Conservation (phyloP, 2,797 vertebrate species). For the Coendou prehensilis region DNA sequence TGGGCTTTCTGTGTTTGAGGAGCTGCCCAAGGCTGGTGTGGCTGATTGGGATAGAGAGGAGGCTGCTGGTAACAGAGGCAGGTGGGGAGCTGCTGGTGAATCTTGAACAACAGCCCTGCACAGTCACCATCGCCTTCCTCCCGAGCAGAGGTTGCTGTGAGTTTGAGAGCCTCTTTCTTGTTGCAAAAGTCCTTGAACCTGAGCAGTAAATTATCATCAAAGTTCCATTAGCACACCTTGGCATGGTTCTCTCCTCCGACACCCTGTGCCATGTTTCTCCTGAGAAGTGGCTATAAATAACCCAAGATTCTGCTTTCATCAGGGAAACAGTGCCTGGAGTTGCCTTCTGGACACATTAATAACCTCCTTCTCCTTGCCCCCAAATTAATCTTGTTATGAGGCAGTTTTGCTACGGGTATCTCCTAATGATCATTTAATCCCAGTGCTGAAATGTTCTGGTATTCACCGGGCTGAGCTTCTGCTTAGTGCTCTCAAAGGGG, state of each 20-base stretch:
- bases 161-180: constrained; percentile 34
- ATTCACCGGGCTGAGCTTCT: not conserved
- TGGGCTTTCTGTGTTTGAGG: not conserved
- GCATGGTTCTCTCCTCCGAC: constrained; percentile 19
- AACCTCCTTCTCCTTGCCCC: constrained; percentile 44
- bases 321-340: constrained; percentile 57
- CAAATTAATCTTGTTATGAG: constrained; percentile 73
- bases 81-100: too few relatives aligned
- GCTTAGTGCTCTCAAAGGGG: not conserved
- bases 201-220: constrained; percentile 80
- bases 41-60: not conserved
- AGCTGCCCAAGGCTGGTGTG: not conserved
- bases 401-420: not conserved
- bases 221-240: constrained; percentile 74
- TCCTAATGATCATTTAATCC: constrained; percentile 61
- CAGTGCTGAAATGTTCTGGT: not conserved
- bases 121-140: not conserved
- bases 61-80: not conserved
- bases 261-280: constrained; percentile 62
- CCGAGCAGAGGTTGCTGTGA: constrained; percentile 43
- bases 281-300: constrained; percentile 81
- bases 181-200: constrained; percentile 79
- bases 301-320: constrained; percentile 59
- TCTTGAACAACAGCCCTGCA: not conserved
- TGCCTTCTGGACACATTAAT: constrained; percentile 53